Conservation (phyloP, 2,113 vertebrate species). For the Pogonocichla stellata region DNA sequence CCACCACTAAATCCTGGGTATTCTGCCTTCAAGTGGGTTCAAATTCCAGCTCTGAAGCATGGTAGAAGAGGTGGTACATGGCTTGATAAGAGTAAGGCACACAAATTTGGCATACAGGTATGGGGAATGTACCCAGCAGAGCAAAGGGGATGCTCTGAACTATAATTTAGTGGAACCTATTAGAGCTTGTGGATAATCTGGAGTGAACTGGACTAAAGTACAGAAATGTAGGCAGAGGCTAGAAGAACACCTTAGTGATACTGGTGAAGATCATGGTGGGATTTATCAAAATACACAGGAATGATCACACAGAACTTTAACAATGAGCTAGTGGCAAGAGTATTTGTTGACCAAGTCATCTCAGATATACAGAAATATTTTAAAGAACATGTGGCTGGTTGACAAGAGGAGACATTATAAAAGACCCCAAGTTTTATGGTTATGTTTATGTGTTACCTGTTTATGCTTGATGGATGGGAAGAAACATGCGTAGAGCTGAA, state of each 20-base stretch:
- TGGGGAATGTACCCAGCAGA: background rate
- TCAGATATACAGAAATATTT: background rate
- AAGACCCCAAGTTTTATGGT: background rate
- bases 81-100: background rate
- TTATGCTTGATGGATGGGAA: background rate
- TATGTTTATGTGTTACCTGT: background rate
- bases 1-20: background rate
- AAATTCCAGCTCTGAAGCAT: background rate
- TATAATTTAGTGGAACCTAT: background rate
- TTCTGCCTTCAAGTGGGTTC: background rate
- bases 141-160: background rate
- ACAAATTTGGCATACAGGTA: background rate
- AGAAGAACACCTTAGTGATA: background rate
- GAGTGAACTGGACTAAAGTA: background rate
- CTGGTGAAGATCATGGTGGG: fast-evolving
- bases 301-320: background rate
- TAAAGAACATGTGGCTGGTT: background rate
- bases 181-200: background rate
- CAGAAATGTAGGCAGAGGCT: background rate
- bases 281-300: background rate
- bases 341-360: background rate
- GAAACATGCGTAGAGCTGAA: background rate
- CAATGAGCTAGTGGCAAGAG: background rate
- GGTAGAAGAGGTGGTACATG: background rate
- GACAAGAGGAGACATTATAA: background rate